Base-by-base conservation (phyloP, 2,888 invertebrate species). In the Drosophila affinis region DNA sequence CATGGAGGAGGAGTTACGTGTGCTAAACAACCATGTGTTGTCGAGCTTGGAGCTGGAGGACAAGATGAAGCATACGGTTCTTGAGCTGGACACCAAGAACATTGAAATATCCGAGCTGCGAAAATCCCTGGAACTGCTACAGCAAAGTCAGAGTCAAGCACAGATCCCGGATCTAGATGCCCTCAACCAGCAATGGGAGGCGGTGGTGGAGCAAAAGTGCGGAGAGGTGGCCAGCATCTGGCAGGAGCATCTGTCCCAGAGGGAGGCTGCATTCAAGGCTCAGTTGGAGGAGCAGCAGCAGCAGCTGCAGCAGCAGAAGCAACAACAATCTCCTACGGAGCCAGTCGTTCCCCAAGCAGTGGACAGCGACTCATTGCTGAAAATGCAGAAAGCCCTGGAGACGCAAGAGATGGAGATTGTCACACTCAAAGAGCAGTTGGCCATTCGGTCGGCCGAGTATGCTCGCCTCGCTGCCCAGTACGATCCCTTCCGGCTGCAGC, bases 371-470 rank as follows among this genome's bases (percentile, higher is more conserved):
- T 55, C 60, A 39, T 93, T 86, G 12, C 64, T 81, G 18, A 91
- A 90, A 32, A 91, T 92, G 91, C 92, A 94, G 84, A 89, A 92
- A 2, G 94, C 94, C 0, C 92, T 96, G 56, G 95, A 95, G 86
- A 94, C 93, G 56, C 96, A 96, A 89, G 95, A 95, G 81, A 91
- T 95, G 62, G 96, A 96, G 91, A 95, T 96, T 77, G 95, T 96
- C 7, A 94, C 95, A 7, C 89, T 96, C 6, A 95, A 96, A 85
- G 95, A 95, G 75, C 95, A 95, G 84, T 91, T 96, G 70, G 93
- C 92, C 55, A 93, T 94, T 60, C 94, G 94, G 61, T 93, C 93
- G 54, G 93, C 93, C 10, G 94, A 95, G 79, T 94, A 94, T 74
- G 94, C 94, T 0, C 83, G 93, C 3, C 89, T 93, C 9, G 92